Evolutionary conservation across 2,888 invertebrate genomes (phyloP), one percentile per base, ranked within the genome.

Genomic region (Cynaeus angustus): DNA sequence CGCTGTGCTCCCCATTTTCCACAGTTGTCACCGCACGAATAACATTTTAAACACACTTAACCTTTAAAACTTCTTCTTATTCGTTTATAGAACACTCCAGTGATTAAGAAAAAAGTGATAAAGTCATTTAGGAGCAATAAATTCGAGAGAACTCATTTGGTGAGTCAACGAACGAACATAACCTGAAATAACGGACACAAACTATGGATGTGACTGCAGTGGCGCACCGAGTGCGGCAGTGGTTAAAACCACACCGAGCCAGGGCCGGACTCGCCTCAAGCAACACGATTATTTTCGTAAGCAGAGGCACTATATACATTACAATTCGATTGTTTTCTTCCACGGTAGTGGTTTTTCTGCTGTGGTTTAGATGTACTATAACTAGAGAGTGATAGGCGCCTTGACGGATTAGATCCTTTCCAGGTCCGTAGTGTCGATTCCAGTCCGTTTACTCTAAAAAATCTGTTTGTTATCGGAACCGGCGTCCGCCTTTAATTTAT

Each of bases 401-500:
- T 21, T 21, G 1, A 21, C 21, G 21, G 21, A 21, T 21, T 21
- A 3, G 21, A 21, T 21, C 21, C 21, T 4, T 21, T 21, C 21
- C 21, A 21, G 21, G 21, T 21, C 4, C 21, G 21, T n/a, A 4
- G 21, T 21, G 21, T 1, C 21, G 4, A 21, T 21, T 21, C 21
- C 21, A 21, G 21, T 21, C 21, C 21, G 21, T 21, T 21, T 21
- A 21, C 21, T 21, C 21, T 4, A 21, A 21, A 21, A 21, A 21
- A 21, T 21, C 21, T 21, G 21, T 21, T 21, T 21, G 21, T 21
- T 21, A 21, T 21, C 21, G 21, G 21, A 21, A 21, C 21, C 33
- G 6, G 41, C 41, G 41, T 41, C 41, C 13, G 41, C n/a, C 59
- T 70, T 70, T 70, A 69, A 72, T 74, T 70, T 66, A 61, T 14